phyloP scores from a whole-genome alignment of 53 echinoderm and acorn worm species.

The Echinarachnius parma region DNA sequence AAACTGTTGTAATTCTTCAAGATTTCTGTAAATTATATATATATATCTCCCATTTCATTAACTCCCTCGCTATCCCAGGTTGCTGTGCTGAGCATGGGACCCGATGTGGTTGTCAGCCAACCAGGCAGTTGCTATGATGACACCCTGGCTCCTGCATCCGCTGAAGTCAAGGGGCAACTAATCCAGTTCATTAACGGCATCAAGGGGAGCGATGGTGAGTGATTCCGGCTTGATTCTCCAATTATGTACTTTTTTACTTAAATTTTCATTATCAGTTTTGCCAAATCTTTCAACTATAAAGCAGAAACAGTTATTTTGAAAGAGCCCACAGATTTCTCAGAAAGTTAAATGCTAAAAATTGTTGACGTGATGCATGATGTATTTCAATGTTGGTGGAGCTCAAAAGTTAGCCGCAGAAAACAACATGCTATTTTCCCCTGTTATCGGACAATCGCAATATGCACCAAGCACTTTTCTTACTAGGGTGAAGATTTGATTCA shows the following conservation, averaged over 20 bases:
- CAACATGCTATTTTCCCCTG: too few species aligned
- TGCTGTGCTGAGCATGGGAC: conserved; percentile 79
- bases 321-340: too few species aligned
- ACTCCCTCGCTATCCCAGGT: conserved; percentile 35
- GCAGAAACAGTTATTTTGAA: too few species aligned
- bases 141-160: conserved; percentile 78
- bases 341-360: too few species aligned
- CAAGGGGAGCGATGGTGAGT: conserved; percentile 42
- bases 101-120: conserved; percentile 66
- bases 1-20: too few species aligned
- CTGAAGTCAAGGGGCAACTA: conserved; percentile 80
- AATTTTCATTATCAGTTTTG: background rate
- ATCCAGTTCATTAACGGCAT: conserved; percentile 71
- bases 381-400: too few species aligned
- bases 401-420: too few species aligned
- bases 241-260: background rate
- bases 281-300: too few species aligned
- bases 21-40: background rate
- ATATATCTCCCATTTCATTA: background rate
- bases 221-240: background rate
- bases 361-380: too few species aligned
- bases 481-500: too few species aligned
- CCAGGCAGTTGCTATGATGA: conserved; percentile 84
- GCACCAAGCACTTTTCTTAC: too few species aligned
- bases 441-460: too few species aligned